Conservation (phyloP, 1,140 invertebrate species). For the Drosophila baimaii region DNA sequence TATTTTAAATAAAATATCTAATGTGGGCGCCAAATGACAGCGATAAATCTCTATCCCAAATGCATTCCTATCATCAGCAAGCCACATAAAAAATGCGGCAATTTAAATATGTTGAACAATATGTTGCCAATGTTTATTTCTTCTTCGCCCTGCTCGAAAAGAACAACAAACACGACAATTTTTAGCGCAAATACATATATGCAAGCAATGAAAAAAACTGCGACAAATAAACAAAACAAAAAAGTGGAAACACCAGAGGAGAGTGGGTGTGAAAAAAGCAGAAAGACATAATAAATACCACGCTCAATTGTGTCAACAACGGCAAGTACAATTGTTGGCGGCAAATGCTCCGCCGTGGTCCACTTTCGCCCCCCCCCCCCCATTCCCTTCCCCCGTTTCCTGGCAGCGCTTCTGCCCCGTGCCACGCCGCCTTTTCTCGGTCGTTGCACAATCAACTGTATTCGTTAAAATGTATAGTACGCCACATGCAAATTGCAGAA, state of each 20-base stretch:
- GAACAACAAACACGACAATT: conserved; percentile 49
- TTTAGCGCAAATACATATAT: conserved; percentile 54
- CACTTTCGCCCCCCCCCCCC: neutral
- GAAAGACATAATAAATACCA: conserved; percentile 64
- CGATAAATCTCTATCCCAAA: conserved; percentile 13
- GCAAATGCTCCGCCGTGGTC: conserved; percentile 12
- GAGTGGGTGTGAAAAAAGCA: conserved; percentile 11
- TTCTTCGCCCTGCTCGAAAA: conserved; percentile 14
- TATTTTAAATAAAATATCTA: conserved; percentile 6
- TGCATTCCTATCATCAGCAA: neutral
- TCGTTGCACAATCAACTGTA: conserved; percentile 70
- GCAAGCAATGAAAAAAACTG: conserved; percentile 21
- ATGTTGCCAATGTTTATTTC: conserved; percentile 59
- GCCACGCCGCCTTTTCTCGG: conserved; percentile 10
- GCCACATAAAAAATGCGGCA: neutral
- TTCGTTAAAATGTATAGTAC: conserved; percentile 64
- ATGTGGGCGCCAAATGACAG: neutral
- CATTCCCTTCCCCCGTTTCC: neutral
- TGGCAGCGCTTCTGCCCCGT: conserved; percentile 2
- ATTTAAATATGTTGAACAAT: conserved; percentile 61
- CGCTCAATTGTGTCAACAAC: conserved; percentile 74
- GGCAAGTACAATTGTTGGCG: conserved; percentile 51
- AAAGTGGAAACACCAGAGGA: conserved; percentile 7
- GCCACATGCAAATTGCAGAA: conserved; percentile 51
- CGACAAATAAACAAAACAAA: conserved; percentile 34